Percentiles rank a stretch among this genome's conserved stretches.
Evolutionary conservation across 2,797 vertebrate genomes (phyloP).

Genomic region (Astyanax mexicanus): DNA sequence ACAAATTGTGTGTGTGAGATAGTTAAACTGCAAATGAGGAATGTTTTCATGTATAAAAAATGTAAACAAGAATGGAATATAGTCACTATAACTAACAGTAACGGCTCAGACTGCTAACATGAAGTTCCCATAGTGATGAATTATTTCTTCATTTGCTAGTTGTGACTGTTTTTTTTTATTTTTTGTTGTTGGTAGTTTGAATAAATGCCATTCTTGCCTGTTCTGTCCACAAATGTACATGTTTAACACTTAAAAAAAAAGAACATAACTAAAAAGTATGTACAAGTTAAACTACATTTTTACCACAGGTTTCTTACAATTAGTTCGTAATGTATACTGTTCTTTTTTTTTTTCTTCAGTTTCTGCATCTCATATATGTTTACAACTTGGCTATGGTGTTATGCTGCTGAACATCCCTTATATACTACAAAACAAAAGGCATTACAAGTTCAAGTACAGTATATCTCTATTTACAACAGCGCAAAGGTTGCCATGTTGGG

Average conservation of each 20-base stretch:
- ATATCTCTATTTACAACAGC: slow-evolving; percentile 73
- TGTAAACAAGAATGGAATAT: background rate
- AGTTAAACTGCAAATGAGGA: background rate
- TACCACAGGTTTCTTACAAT: slow-evolving; percentile 76
- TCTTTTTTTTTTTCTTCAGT: slow-evolving; percentile 63
- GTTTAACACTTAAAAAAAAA: slow-evolving; percentile 68
- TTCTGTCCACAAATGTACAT: slow-evolving; percentile 73
- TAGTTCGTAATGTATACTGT: slow-evolving; percentile 66
- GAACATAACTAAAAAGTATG: slow-evolving; percentile 71
- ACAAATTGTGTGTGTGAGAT: background rate
- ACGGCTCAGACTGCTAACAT: slow-evolving; percentile 53
- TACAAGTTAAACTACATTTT: slow-evolving; percentile 76
- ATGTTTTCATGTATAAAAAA: background rate
- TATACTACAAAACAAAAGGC: slow-evolving; percentile 73
- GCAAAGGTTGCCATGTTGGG: slow-evolving; percentile 55
- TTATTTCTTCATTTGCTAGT: slow-evolving; percentile 50
- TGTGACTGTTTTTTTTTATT: slow-evolving; percentile 4
- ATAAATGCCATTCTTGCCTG: slow-evolving; percentile 64
- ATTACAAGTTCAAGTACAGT: slow-evolving; percentile 79
- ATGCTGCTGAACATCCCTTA: slow-evolving; percentile 72
- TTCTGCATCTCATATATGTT: slow-evolving; percentile 74
- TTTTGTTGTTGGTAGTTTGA: too few species aligned
- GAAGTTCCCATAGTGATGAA: slow-evolving; percentile 33
- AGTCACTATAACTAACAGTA: slow-evolving; percentile 23
- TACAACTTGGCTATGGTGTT: slow-evolving; percentile 69